phyloP scores from a whole-genome alignment of 1,140 invertebrate species.

The Dufourea novaeangliae region DNA sequence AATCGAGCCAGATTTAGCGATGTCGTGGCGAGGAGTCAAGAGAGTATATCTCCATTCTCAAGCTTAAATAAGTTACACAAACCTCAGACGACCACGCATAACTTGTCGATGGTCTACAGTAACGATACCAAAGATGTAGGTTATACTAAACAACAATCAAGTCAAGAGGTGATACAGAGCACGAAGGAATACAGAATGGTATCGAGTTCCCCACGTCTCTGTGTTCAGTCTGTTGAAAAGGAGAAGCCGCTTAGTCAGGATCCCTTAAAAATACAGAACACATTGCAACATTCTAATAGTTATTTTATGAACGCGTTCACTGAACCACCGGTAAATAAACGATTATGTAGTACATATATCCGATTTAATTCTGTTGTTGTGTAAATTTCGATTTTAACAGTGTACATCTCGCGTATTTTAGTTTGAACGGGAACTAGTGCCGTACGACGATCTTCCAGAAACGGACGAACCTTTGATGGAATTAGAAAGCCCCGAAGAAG shows the following conservation, averaged over 20 bases:
- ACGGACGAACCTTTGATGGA: slow-evolving; percentile 77
- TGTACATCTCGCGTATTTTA: slow-evolving; percentile 16
- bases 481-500: slow-evolving; percentile 74
- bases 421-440: slow-evolving; percentile 77
- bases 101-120: slow-evolving; percentile 41
- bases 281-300: slow-evolving; percentile 68
- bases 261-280: slow-evolving; percentile 57
- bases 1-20: slow-evolving; percentile 83
- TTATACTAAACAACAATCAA: slow-evolving; percentile 54
- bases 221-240: slow-evolving; percentile 49
- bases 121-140: slow-evolving; percentile 64
- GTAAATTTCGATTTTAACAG: neutral
- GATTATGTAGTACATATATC: slow-evolving; percentile 3
- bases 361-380: neutral
- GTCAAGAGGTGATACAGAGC: slow-evolving; percentile 57
- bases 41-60: slow-evolving; percentile 67
- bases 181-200: slow-evolving; percentile 65
- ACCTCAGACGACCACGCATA: slow-evolving; percentile 48
- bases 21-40: slow-evolving; percentile 82
- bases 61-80: slow-evolving; percentile 60
- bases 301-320: slow-evolving; percentile 75
- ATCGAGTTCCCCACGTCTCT: slow-evolving; percentile 45
- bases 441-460: slow-evolving; percentile 79
- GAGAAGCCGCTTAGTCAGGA: slow-evolving; percentile 56
- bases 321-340: slow-evolving; percentile 66